Base-by-base conservation (phyloP, 2,888 invertebrate genomes). In the Arrhopalites spinosus region DNA sequence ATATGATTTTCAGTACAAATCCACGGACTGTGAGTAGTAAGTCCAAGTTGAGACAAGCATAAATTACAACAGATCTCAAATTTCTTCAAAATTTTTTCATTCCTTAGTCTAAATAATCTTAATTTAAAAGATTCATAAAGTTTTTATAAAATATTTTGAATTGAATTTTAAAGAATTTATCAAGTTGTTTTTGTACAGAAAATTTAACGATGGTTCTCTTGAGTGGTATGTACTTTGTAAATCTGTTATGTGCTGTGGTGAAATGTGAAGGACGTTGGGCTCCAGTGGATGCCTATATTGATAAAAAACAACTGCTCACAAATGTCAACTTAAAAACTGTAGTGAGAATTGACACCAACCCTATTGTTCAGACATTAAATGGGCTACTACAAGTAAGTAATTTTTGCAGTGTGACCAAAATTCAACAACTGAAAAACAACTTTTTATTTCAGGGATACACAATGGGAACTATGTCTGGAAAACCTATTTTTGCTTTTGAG, bases 221-320 rank as follows among this genome's bases (percentile, higher is more conserved):
- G 1, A 29, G 15, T 8, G 3, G 8, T 56, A 11, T 73, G 2
- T 78, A 78, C 50, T 50, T 80, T 17, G 66, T 78, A 23, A 78
- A 80, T 63, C 25, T 78, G 20, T 56, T 80, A 23, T 78, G 78
- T 78, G 76, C 77, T 25, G 70, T 77, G 56, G 78, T 79, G 43
- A 76, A 78, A 17, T 81, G 78, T 25, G 63, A 73, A 17, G 77
- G 74, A 2, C 70, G 71, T 25, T 75, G 74, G 61, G 68, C 76
- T 3, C 78, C 76, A 11, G 74, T 78, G 25, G 78, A 81, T 66
- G 76, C 77, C 0, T 79, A 64, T 29, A 78, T 79, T 43, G 36
- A 66, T 43, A 1, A 3, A 30, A 36, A 66, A 29, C 17, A n/a
- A n/a, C n/a, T n/a, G n/a, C n/a, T n/a, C n/a, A n/a, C n/a, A 47